These are phyloP conservation scores for Cephalopachus bancanus DNA, from an alignment of 2,797 vertebrate species.

Conservation along the genomic window DNA sequence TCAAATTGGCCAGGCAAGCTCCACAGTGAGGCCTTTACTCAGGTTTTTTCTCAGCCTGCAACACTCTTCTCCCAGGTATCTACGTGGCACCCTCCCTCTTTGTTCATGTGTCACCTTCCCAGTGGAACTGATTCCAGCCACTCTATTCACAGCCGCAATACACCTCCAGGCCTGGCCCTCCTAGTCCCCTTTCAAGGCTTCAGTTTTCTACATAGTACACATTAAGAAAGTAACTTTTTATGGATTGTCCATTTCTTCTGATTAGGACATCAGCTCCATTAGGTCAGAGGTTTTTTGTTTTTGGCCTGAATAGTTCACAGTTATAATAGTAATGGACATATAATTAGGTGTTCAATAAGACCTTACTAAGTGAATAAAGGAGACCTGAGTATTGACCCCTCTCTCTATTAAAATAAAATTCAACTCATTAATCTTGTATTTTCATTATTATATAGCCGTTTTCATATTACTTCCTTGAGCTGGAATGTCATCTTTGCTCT, in stretches of 20 bases:
- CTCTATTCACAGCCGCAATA: neutral
- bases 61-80: neutral
- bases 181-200: neutral
- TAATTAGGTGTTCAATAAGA: neutral
- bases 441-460: neutral
- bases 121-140: neutral
- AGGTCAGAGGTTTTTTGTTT: neutral
- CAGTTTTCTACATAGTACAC: neutral
- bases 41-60: neutral
- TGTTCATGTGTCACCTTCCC: neutral
- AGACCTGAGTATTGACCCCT: neutral
- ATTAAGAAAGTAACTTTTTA: neutral
- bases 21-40: neutral
- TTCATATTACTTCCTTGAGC: neutral
- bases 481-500: neutral
- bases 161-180: neutral
- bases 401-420: neutral
- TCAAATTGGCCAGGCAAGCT: neutral
- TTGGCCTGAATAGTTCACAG: neutral
- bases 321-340: neutral
- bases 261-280: neutral
- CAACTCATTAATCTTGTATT: neutral
- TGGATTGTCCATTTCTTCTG: neutral
- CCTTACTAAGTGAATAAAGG: neutral
- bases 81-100: neutral